Percentiles rank a stretch among this genome's conserved stretches.
Evolutionary conservation across 2,797 vertebrate genomes (phyloP).

Genomic region (Nyctalus aviator): DNA sequence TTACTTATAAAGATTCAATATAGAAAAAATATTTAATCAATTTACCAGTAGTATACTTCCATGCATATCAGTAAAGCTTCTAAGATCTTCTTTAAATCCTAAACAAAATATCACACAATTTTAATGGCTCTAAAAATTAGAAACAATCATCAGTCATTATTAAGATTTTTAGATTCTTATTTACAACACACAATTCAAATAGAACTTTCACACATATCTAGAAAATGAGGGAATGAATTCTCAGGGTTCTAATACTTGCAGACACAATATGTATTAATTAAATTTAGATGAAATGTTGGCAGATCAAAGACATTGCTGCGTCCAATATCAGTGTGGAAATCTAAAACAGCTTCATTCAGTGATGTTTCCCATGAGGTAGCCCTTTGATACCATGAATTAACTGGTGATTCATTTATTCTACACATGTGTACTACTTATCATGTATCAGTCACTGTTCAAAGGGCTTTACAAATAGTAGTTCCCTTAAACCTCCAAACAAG

Average conservation of each 20-base stretch:
- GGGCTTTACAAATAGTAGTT: background rate
- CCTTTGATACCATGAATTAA: background rate
- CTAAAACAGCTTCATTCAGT: background rate
- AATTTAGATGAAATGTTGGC: background rate
- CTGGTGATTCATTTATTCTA: background rate
- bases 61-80: background rate
- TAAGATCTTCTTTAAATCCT: slow-evolving; percentile 26
- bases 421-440: background rate
- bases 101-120: background rate
- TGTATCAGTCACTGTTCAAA: background rate
- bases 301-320: background rate
- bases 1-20: slow-evolving; percentile 6
- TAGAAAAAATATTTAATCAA: background rate
- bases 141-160: slow-evolving; percentile 2
- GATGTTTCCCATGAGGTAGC: background rate
- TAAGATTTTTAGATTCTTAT: slow-evolving; percentile 13
- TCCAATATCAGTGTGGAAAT: background rate
- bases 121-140: background rate
- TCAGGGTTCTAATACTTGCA: background rate
- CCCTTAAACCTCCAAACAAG: background rate
- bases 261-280: background rate
- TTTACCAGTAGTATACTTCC: background rate
- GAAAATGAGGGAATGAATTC: background rate
- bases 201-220: background rate
- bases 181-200: background rate